A percentile compares a stretch with the other conserved stretches of the same genome.
Conservation (phyloP, 2,888 invertebrate species). For the Drosophila atripex region DNA sequence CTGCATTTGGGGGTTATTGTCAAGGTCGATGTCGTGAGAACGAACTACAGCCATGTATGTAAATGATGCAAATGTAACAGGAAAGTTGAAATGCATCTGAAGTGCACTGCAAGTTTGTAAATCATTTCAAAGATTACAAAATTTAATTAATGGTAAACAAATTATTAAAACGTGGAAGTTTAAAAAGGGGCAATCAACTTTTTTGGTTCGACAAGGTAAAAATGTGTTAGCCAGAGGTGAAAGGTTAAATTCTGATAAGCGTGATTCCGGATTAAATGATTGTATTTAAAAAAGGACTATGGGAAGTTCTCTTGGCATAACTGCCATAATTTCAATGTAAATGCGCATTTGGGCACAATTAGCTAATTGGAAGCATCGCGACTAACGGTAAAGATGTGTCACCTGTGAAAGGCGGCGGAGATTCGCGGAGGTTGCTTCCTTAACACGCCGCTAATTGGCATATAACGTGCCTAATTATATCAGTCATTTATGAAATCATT, state of each 20-base stretch:
- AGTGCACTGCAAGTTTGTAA: conserved; percentile 28
- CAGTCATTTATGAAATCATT: conserved; percentile 47
- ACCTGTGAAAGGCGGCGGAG: conserved; percentile 51
- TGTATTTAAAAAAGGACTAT: not conserved
- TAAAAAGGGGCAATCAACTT: not conserved
- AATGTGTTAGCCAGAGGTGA: not conserved
- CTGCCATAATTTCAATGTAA: conserved; percentile 51
- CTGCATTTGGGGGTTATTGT: conserved; percentile 55
- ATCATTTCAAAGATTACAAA: not conserved
- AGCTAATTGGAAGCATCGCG: conserved; percentile 57
- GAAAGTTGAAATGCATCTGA: conserved; percentile 62
- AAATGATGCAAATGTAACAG: conserved; percentile 70
- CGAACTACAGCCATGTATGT: conserved; percentile 23
- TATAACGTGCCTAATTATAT: conserved; percentile 74
- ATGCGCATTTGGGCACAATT: conserved; percentile 75
- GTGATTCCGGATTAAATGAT: not conserved
- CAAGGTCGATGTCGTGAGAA: conserved; percentile 72
- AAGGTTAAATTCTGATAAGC: not conserved
- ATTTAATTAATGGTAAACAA: not conserved
- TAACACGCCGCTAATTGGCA: conserved; percentile 71
- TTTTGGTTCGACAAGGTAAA: not conserved
- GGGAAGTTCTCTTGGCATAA: not conserved
- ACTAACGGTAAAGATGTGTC: conserved; percentile 65
- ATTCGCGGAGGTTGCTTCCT: conserved; percentile 62
- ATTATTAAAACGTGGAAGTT: conserved; percentile 1